Evolutionary conservation across 2,888 invertebrate genomes (phyloP).

Genomic region (Calameuta filiformis): DNA sequence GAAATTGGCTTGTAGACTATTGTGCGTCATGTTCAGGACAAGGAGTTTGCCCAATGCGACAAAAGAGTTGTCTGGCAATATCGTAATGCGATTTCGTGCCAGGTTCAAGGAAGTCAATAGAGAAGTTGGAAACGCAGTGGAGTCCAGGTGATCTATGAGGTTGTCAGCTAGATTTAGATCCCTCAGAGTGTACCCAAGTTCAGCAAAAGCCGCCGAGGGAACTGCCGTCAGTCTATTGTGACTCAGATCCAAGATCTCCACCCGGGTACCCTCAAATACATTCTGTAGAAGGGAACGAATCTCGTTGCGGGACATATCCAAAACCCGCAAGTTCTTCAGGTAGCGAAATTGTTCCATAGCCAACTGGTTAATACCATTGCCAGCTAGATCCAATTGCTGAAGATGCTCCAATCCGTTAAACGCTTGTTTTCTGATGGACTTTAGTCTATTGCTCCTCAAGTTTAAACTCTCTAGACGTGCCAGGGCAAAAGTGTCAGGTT

Average conservation of each 20-base stretch:
- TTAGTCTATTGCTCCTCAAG: conserved; percentile 80
- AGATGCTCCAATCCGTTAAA: conserved; percentile 80
- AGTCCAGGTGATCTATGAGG: conserved; percentile 86
- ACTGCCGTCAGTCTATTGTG: conserved; percentile 83
- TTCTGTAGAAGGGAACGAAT: conserved; percentile 81
- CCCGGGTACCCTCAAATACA: conserved; percentile 81
- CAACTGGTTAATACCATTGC: conserved; percentile 80
- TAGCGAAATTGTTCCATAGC: conserved; percentile 85
- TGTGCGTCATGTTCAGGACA: conserved; percentile 83
- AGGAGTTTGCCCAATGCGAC: conserved; percentile 83
- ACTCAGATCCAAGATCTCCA: conserved; percentile 85
- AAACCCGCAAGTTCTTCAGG: conserved; percentile 77
- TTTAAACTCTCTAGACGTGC: conserved; percentile 76
- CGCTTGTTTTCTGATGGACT: conserved; percentile 78
- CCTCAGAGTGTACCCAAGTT: conserved; percentile 82
- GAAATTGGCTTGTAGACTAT: conserved; percentile 79
- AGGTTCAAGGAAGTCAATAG: conserved; percentile 82
- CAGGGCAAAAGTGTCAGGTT: conserved; percentile 80
- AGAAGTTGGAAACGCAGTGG: conserved; percentile 86
- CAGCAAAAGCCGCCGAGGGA: conserved; percentile 81
- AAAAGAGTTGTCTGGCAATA: conserved; percentile 90
- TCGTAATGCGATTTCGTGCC: conserved; percentile 83
- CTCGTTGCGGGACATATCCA: conserved; percentile 80
- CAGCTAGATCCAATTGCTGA: conserved; percentile 83
- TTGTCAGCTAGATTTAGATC: conserved; percentile 84